Evolutionary conservation across 2,797 vertebrate genomes (phyloP).

Genomic region (Squalus acanthias): DNA sequence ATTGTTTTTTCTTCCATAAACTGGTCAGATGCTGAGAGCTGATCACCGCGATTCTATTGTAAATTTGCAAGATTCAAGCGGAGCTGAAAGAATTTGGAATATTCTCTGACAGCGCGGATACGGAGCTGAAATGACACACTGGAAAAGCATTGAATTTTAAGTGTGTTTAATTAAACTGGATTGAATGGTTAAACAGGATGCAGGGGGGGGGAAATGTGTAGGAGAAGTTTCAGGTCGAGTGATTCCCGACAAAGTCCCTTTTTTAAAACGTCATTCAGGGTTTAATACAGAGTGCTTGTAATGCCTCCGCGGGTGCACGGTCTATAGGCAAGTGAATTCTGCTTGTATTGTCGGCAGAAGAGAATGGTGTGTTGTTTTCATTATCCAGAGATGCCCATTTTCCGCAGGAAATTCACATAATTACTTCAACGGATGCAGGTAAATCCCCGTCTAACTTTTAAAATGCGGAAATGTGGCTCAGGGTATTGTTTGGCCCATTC

Average conservation of each 20-base stretch:
- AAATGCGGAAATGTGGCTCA: slow-evolving; percentile 26
- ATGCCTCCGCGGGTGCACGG: slow-evolving; percentile 43
- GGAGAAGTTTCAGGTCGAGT: slow-evolving; percentile 46
- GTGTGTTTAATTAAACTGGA: slow-evolving; percentile 36
- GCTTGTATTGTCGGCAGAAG: slow-evolving; percentile 2
- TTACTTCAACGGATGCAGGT: slow-evolving; percentile 29
- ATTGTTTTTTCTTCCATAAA: not conserved
- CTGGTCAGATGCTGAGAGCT: not conserved
- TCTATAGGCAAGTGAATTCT: slow-evolving; percentile 32
- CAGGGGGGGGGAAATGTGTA: slow-evolving; percentile 26
- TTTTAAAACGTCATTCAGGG: slow-evolving; percentile 47
- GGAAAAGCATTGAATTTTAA: slow-evolving; percentile 36
- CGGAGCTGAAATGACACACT: slow-evolving; percentile 13
- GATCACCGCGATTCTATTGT: not conserved
- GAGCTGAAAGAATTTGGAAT: not conserved
- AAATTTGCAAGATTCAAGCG: not conserved
- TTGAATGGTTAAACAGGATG: slow-evolving; percentile 37
- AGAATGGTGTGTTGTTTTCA: slow-evolving; percentile 38
- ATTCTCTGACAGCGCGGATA: not conserved
- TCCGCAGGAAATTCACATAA: slow-evolving; percentile 35
- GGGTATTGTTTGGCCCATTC: not conserved
- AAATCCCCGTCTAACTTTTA: not conserved
- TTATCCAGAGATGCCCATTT: slow-evolving; percentile 46
- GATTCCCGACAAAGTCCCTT: slow-evolving; percentile 46
- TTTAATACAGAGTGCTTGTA: slow-evolving; percentile 44